These are phyloP conservation scores for Nasonia longicornis DNA, from an alignment of 1,140 invertebrate genomes.

Conservation along the genomic window DNA sequence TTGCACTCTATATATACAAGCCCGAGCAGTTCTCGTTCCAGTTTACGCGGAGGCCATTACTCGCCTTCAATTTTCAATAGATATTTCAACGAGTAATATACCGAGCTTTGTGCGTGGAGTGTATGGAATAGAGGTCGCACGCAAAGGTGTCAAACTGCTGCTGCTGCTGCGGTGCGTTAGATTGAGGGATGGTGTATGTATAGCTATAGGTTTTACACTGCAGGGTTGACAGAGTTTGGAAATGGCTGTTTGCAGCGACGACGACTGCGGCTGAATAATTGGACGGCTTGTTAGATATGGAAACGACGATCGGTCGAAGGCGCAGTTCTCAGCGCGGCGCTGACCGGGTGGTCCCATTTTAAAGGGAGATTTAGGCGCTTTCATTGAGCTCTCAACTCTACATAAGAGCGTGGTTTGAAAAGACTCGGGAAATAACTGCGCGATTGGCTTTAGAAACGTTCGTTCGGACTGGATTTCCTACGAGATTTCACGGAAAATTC, in stretches of 20 bases:
- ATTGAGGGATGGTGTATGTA: too few species aligned
- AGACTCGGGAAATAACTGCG: too few species aligned
- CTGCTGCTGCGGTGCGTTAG: too few species aligned
- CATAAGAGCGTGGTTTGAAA: too few species aligned
- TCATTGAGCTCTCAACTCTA: neutral
- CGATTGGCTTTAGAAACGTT: too few species aligned
- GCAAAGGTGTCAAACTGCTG: neutral
- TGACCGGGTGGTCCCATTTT: neutral
- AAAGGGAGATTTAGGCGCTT: neutral
- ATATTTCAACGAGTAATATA: neutral
- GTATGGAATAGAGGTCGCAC: neutral
- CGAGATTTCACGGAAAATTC: too few species aligned
- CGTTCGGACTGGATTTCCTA: too few species aligned
- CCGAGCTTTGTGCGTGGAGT: too few species aligned
- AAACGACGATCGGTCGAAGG: neutral
- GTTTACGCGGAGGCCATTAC: slow-evolving; percentile 27
- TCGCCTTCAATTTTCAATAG: slow-evolving; percentile 33
- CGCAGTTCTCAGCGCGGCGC: too few species aligned
- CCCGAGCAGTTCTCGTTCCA: slow-evolving; percentile 7
- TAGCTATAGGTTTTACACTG: too few species aligned
- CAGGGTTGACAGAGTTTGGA: neutral
- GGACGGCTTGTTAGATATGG: neutral
- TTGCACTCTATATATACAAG: neutral
- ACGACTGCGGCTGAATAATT: neutral
- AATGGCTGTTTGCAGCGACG: neutral